Evolutionary conservation across 2,888 invertebrate species (phyloP), one percentile per base, ranked within the genome.

Genomic region (Nowickia ferox): DNA sequence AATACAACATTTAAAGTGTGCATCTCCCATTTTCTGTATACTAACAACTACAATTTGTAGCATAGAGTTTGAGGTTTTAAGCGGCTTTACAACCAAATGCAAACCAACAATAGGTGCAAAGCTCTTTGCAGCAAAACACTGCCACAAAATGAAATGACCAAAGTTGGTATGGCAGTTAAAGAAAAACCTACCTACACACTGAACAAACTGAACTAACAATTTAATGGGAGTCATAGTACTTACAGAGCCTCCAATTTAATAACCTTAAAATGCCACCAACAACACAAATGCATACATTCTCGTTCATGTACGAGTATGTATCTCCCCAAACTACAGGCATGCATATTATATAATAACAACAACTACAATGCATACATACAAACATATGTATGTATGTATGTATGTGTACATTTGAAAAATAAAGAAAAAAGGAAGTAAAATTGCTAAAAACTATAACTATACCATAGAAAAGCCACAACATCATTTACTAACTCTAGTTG

Each of bases 71-170:
- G 76, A 71, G 71, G 59, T 48, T 66, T 74, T 66, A 84, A 84
- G 72, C 83, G 72, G 83, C 53, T 84, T 84, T 68, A 19, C 9
- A 68, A 68, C 11, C 66, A 72, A 72, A 65, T n/a, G 22, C 57
- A 72, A 78, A 53, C 72, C 77, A 40, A 17, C 59, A 77, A 78
- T 72, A 78, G 83, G 72, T 78, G 83, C 77, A 74, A 83, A 84
- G 75, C 72, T 30, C 72, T 38, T 44, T 61, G 19, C 59, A 53
- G 48, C 61, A 61, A 53, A 38, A 59, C 66, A 59, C 71, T 48
- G 30, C 63, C 76, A 77, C 51, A 72, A 42, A 57, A 61, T 66
- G 66, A 30, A 68, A 75, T 84, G 59, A 66, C 72, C 66, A 78
- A 66, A 44, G 59, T 51, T 51, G 72, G 59, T 38, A 53, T 44